These are phyloP conservation scores for Adoxophyes honmai DNA, from an alignment of 1,140 invertebrate species.

Conservation along the genomic window DNA sequence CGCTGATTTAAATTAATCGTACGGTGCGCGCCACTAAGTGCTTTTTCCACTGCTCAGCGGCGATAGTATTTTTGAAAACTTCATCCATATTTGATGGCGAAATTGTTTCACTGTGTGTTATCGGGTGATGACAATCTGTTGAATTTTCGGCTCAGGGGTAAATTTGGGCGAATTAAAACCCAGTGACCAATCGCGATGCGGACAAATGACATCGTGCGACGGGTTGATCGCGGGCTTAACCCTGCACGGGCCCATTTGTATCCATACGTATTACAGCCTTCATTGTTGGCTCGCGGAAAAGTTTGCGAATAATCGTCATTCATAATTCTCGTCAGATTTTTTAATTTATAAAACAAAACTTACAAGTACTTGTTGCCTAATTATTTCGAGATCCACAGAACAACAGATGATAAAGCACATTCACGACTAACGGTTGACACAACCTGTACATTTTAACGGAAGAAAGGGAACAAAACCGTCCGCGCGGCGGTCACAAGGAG, in stretches of 20 bases:
- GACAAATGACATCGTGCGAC: slow-evolving; percentile 14
- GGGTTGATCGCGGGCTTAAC: slow-evolving; percentile 16
- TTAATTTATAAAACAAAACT: neutral
- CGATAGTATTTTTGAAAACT: slow-evolving; percentile 6
- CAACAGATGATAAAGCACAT: too few relatives aligned
- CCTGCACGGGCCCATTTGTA: slow-evolving; percentile 9
- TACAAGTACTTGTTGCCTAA: too few relatives aligned
- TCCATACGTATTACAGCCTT: neutral
- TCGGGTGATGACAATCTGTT: slow-evolving; percentile 32
- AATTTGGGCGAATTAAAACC: slow-evolving; percentile 35
- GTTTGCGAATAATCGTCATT: neutral
- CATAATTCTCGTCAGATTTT: neutral
- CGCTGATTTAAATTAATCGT: slow-evolving; percentile 45
- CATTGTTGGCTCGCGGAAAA: neutral
- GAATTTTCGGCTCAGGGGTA: slow-evolving; percentile 29
- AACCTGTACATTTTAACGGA: slow-evolving; percentile 10
- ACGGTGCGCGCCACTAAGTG: slow-evolving; percentile 14
- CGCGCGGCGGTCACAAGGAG: slow-evolving; percentile 46
- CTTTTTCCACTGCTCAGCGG: neutral
- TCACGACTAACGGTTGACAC: too few relatives aligned
- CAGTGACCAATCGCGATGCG: slow-evolving; percentile 30
- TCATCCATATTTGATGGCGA: slow-evolving; percentile 5
- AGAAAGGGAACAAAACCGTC: slow-evolving; percentile 47
- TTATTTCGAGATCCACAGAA: too few relatives aligned
- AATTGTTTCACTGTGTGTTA: slow-evolving; percentile 14